Percentiles rank a stretch among this genome's conserved stretches.
Conservation (phyloP, 2,888 invertebrate species). For the Argynnis bischoffii region DNA sequence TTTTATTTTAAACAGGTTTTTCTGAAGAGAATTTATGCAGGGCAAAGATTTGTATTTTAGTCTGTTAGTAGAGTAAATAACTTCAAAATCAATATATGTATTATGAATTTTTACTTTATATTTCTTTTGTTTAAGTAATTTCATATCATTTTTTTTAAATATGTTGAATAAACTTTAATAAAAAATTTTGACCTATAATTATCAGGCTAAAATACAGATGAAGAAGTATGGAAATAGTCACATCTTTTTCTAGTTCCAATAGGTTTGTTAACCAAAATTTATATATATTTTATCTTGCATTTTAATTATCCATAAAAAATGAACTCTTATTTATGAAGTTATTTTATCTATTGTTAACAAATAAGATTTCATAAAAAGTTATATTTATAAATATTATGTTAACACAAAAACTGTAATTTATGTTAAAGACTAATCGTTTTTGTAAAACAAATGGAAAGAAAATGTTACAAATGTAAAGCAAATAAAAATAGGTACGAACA, state of each 20-base stretch:
- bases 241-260: slow-evolving; percentile 4
- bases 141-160: background rate
- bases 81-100: slow-evolving; percentile 2
- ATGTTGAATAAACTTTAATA: too few species aligned
- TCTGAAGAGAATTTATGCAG: slow-evolving; percentile 8
- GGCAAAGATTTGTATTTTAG: slow-evolving; percentile 15
- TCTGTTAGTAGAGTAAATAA: slow-evolving; percentile 9
- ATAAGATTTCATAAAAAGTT: too few species aligned
- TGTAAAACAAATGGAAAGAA: too few species aligned
- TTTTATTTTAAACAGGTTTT: slow-evolving; percentile 29
- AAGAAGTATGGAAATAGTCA: slow-evolving; percentile 22
- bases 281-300: background rate
- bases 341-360: too few species aligned
- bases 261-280: slow-evolving; percentile 10
- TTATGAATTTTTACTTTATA: background rate
- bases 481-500: too few species aligned
- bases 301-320: too few species aligned
- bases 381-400: too few species aligned
- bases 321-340: too few species aligned
- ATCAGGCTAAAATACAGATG: slow-evolving; percentile 2
- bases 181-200: background rate
- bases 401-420: too few species aligned
- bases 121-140: background rate
- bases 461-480: too few species aligned
- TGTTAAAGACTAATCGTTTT: too few species aligned